Conservation (phyloP, 2,888 invertebrate species). For the Drosophila picticornis region DNA sequence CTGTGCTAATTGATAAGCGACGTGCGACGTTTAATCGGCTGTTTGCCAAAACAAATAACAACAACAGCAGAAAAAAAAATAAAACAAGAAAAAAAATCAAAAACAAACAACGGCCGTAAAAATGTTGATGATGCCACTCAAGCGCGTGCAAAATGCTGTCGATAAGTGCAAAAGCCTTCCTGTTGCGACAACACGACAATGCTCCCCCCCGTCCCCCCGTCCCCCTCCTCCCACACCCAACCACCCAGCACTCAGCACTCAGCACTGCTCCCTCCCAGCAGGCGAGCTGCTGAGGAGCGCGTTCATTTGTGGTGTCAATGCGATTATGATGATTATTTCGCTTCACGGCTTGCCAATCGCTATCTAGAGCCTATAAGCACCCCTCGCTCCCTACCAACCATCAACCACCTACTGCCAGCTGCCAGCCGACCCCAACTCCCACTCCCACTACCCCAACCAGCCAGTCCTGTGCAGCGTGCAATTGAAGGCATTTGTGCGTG, state of each 20-base stretch:
- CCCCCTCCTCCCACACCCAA: not conserved
- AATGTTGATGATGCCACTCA: slow-evolving; percentile 39
- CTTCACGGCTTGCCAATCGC: slow-evolving; percentile 58
- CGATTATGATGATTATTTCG: slow-evolving; percentile 77
- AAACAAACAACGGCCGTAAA: slow-evolving; percentile 29
- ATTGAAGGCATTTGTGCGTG: slow-evolving; percentile 75
- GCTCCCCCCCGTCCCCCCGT: not conserved
- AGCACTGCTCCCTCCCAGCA: not conserved
- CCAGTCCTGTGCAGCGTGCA: slow-evolving; percentile 31
- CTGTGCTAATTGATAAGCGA: slow-evolving; percentile 74
- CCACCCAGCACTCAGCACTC: no score
- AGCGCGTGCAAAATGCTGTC: slow-evolving; percentile 32
- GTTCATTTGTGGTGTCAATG: slow-evolving; percentile 74
- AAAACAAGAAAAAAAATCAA: not conserved
- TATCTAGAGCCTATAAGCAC: slow-evolving; percentile 26
- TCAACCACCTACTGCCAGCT: not conserved
- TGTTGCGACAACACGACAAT: not conserved
- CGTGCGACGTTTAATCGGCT: slow-evolving; percentile 51
- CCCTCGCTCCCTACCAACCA: not conserved
- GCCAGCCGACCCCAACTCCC: not conserved
- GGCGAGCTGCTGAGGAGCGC: slow-evolving; percentile 29
- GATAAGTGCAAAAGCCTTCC: slow-evolving; percentile 30
- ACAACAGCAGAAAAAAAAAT: slow-evolving; percentile 8
- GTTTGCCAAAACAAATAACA: slow-evolving; percentile 42
- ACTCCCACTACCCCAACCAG: not conserved